A percentile compares a stretch with the other conserved stretches of the same genome.
Conservation (phyloP, 2,797 vertebrate species). For the Pseudochaenichthys georgianus region DNA sequence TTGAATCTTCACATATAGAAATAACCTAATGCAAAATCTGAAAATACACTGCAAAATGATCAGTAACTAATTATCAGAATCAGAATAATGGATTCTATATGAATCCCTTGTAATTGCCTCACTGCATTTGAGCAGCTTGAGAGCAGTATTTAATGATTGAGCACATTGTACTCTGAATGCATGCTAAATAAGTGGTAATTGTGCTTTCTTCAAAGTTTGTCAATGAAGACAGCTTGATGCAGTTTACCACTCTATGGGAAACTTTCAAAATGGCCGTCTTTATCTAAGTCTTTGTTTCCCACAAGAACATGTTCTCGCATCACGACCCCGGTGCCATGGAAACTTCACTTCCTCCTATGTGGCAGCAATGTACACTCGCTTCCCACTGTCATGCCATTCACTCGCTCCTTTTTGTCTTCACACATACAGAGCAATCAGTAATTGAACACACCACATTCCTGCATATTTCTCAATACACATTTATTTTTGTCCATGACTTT, state of each 20-base stretch:
- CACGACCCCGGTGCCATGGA: conserved; percentile 69
- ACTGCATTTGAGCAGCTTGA: not conserved
- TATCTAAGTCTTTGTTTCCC: conserved; percentile 48
- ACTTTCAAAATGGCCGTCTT: conserved; percentile 62
- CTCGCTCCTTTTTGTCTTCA: conserved; percentile 25
- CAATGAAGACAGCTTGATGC: not conserved
- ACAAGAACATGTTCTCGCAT: conserved; percentile 57
- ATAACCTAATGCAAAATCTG: not conserved
- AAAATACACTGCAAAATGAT: too few species aligned
- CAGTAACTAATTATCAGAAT: not conserved
- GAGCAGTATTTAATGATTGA: not conserved
- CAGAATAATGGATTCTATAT: not conserved
- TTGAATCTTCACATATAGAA: not conserved
- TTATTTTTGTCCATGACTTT: conserved; percentile 77
- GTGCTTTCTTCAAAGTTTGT: not conserved
- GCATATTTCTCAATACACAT: conserved; percentile 66
- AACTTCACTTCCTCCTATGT: conserved; percentile 69
- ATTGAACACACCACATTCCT: conserved; percentile 44
- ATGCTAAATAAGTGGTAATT: not conserved
- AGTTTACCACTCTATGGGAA: conserved; percentile 13
- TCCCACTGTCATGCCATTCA: conserved; percentile 45
- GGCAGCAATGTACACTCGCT: conserved; percentile 32
- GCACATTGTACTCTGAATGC: not conserved
- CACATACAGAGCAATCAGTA: conserved; percentile 33
- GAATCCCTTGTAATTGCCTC: not conserved